Conservation (phyloP, 2,888 invertebrate genomes). For the Philaethria dido region DNA sequence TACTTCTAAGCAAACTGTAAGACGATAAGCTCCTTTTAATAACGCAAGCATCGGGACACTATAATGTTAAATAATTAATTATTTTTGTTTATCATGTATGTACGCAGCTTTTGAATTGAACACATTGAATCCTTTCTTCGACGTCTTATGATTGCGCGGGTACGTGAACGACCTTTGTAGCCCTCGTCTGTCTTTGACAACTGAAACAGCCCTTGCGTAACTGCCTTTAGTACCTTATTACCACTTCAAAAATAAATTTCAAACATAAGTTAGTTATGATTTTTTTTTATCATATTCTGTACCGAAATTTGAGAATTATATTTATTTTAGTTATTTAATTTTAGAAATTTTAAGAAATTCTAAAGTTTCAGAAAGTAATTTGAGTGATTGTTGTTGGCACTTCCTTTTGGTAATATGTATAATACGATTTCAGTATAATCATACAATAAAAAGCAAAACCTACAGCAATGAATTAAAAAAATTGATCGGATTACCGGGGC, state of each 20-base stretch:
- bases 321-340: too few relatives aligned
- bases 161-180: conserved; percentile 60
- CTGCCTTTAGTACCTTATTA: conserved; percentile 60
- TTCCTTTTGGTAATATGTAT: conserved; percentile 17
- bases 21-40: too few relatives aligned
- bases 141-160: conserved; percentile 57
- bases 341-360: background rate
- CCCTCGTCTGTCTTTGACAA: conserved; percentile 74
- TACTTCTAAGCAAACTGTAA: background rate
- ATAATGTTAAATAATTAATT: background rate
- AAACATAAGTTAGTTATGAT: conserved; percentile 59
- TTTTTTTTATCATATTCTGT: background rate
- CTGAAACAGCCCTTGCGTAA: conserved; percentile 69
- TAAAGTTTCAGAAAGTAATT: background rate
- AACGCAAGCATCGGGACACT: too few relatives aligned
- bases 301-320: background rate
- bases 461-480: conserved; percentile 59
- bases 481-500: conserved; percentile 76
- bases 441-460: conserved; percentile 49
- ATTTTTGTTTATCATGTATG: conserved; percentile 40
- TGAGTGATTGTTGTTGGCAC: conserved; percentile 27
- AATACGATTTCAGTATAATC: conserved; percentile 34
- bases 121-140: conserved; percentile 69
- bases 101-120: conserved; percentile 51
- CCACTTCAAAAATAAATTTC: conserved; percentile 64